phyloP scores from a whole-genome alignment of 2,797 vertebrate species.

The Craterocephalus amniculus region DNA sequence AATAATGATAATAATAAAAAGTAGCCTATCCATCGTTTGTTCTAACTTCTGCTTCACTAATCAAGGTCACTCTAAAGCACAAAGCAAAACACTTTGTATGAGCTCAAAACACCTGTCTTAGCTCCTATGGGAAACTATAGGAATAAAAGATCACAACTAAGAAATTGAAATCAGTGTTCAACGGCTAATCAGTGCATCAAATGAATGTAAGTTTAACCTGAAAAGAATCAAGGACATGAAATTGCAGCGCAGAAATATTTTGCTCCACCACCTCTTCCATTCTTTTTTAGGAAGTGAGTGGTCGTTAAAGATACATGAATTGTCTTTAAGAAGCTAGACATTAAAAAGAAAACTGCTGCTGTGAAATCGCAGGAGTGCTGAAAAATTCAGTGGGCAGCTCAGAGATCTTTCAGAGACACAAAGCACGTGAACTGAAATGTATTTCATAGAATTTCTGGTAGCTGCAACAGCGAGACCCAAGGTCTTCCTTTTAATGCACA shows the following conservation, averaged over 20 bases:
- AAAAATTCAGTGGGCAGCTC: constrained; percentile 26
- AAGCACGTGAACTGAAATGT: constrained; percentile 24
- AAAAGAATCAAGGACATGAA: constrained; percentile 30
- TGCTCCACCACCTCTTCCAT: constrained; percentile 16
- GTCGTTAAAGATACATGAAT: constrained; percentile 27
- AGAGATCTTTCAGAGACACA: constrained; percentile 29
- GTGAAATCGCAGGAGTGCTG: neutral
- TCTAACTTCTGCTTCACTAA: too few species aligned
- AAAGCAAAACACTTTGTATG: neutral
- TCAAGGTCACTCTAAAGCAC: too few species aligned
- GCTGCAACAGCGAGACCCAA: constrained; percentile 2
- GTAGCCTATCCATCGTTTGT: too few species aligned
- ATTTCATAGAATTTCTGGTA: constrained; percentile 22
- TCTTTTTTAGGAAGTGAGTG: constrained; percentile 29
- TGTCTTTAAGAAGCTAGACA: constrained; percentile 20
- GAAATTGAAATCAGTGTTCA: neutral
- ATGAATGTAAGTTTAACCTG: constrained; percentile 26
- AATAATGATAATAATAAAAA: too few species aligned
- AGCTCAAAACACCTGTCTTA: neutral
- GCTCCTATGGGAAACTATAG: neutral
- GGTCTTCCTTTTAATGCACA: neutral
- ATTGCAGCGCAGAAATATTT: constrained; percentile 34
- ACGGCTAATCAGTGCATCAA: constrained; percentile 8
- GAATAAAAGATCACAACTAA: neutral
- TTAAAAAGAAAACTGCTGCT: constrained; percentile 21